Percentiles rank a stretch among this genome's conserved stretches.
Conservation (phyloP, 2,888 invertebrate species). For the Trachelus tabidus region DNA sequence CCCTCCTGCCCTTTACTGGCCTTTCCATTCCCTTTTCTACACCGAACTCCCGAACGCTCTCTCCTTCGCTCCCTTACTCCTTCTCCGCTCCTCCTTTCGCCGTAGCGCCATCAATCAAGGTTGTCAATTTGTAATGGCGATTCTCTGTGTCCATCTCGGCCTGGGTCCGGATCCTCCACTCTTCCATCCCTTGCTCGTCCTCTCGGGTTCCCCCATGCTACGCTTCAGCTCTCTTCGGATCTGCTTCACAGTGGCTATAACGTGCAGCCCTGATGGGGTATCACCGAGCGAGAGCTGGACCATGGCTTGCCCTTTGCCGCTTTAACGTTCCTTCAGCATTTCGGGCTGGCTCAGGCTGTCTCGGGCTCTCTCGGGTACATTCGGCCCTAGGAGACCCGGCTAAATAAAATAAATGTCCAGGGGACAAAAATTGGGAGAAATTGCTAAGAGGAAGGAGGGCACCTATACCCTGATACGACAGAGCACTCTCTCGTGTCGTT, state of each 20-base stretch:
- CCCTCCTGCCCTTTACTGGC: constrained; percentile 35
- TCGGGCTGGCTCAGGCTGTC: background rate
- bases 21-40: constrained; percentile 33
- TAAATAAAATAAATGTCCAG: constrained; percentile 65
- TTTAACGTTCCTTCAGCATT: background rate
- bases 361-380: constrained; percentile 9
- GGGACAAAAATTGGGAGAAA: constrained; percentile 62
- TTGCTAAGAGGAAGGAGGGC: constrained; percentile 38
- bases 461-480: background rate
- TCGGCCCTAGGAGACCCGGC: constrained; percentile 32
- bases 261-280: constrained; percentile 38
- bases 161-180: constrained; percentile 45
- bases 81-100: constrained; percentile 37
- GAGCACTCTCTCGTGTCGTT: background rate
- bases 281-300: constrained; percentile 38
- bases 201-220: background rate
- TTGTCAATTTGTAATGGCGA: constrained; percentile 70
- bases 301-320: background rate
- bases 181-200: constrained; percentile 21
- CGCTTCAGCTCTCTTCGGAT: background rate
- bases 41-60: constrained; percentile 27
- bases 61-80: constrained; percentile 22
- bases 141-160: constrained; percentile 65
- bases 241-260: constrained; percentile 15
- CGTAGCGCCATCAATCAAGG: constrained; percentile 68